Evolutionary conservation across 2,113 vertebrate species (phyloP).

Genomic region (Danionella cerebrum): DNA sequence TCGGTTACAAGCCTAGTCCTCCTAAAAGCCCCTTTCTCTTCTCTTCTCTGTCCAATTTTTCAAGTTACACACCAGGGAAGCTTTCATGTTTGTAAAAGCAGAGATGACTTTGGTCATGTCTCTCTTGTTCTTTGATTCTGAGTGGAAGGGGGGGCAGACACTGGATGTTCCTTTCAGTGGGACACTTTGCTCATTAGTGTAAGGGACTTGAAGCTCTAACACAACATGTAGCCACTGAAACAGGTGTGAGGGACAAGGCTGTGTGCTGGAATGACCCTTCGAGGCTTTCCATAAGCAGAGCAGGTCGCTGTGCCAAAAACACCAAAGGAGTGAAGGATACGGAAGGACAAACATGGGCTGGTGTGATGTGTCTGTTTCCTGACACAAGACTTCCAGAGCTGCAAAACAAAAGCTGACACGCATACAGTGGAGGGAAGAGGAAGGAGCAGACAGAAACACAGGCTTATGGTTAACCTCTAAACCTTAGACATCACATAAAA

Average conservation of each 20-base stretch:
- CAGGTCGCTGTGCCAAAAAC: constrained; percentile 17
- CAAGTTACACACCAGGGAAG: constrained; percentile 50
- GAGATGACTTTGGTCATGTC: constrained; percentile 54
- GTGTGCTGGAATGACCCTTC: not conserved
- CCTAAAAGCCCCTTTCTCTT: constrained; percentile 29
- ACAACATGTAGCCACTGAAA: constrained; percentile 46
- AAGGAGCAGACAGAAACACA: not conserved
- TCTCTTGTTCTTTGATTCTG: constrained; percentile 40
- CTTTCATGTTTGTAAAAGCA: constrained; percentile 64
- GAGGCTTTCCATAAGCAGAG: constrained; percentile 24
- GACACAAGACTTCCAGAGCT: constrained; percentile 32
- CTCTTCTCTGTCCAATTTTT: constrained; percentile 55
- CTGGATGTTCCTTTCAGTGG: constrained; percentile 49
- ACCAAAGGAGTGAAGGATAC: not conserved
- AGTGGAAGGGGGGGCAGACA: constrained; percentile 47
- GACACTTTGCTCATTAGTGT: constrained; percentile 67
- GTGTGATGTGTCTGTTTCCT: constrained; percentile 34
- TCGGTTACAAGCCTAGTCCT: constrained; percentile 51
- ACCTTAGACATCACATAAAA: constrained; percentile 1
- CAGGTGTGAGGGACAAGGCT: constrained; percentile 28
- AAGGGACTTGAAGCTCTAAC: constrained; percentile 50
- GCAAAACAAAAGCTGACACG: constrained; percentile 29
- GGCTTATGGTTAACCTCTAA: constrained; percentile 22
- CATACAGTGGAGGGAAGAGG: constrained; percentile 5
- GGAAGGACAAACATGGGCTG: constrained; percentile 39